Evolutionary conservation across 2,113 vertebrate species (phyloP).

Genomic region (Suncus etruscus): DNA sequence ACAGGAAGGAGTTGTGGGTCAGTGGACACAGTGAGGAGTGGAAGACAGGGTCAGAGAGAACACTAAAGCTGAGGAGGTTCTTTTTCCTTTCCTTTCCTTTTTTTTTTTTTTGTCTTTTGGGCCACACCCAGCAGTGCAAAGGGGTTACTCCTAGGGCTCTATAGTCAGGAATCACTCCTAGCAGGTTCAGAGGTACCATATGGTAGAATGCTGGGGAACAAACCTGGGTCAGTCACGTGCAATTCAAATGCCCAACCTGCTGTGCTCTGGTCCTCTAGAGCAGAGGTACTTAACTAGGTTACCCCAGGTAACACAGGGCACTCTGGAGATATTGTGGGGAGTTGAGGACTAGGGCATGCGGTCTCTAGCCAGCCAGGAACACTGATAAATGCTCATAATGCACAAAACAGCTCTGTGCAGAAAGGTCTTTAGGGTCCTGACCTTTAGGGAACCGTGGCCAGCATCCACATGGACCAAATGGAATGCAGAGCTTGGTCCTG

Average conservation of each 20-base stretch:
- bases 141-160: no score
- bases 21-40: background rate
- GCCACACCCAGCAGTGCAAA: no score
- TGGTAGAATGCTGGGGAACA: no score
- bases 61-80: no score
- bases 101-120: no score
- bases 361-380: background rate
- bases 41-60: background rate
- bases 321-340: background rate
- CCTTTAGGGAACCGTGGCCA: no score
- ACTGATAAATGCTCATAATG: background rate
- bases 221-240: no score
- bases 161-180: no score
- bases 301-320: background rate
- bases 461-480: background rate
- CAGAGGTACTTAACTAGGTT: background rate
- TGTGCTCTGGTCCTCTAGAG: background rate
- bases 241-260: no score
- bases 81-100: no score
- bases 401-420: background rate
- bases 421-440: no score
- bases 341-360: background rate
- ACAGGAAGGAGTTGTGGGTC: background rate
- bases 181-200: no score
- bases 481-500: background rate